Evolutionary conservation across 2,888 invertebrate genomes (phyloP), one percentile per base, ranked within the genome.

Genomic region (Andricus quercusramuli): DNA sequence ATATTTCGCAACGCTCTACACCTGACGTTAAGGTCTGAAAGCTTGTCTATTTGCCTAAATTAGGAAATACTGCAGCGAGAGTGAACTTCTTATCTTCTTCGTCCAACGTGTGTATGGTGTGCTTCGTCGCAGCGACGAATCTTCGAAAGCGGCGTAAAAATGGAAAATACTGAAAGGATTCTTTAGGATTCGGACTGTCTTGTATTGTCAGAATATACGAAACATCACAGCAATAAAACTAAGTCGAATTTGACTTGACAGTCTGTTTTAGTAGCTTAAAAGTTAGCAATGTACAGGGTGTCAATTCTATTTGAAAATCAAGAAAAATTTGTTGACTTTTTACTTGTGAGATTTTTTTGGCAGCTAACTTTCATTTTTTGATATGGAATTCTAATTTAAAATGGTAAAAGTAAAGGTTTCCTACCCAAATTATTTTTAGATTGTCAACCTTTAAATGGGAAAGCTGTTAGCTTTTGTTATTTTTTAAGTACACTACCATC

Each of bases 11-110:
- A 87, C 85, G 88, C 80, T 87, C 83, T 80, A 56, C 76, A 84
- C 83, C 83, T 76, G 78, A 41, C 81, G 79, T 84, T 83, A 83
- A 83, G 82, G 83, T 88, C 82, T 87, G 85, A 89, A 89, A 79
- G 87, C 86, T 84, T 87, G 86, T 89, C 85, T 89, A 87, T 90
- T 89, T 89, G 88, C 85, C 88, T 85, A 82, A 87, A 90, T 90
- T 89, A 91, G 91, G 91, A 91, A 89, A 89, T 90, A 87, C 88
- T 89, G 85, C 91, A 89, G 82, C 91, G 90, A 87, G 90, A 91
- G 85, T 91, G 90, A 90, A 88, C 86, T 80, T 83, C 84, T 86
- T 86, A 82, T 84, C 87, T 82, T 86, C 74, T 78, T 78, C 83
- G 85, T 84, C 76, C 85, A 84, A 79, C 85, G 84, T 86, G 84